Evolutionary conservation across 2,888 invertebrate genomes (phyloP), one percentile per base, ranked within the genome.

Genomic region (Desoria tigrina): DNA sequence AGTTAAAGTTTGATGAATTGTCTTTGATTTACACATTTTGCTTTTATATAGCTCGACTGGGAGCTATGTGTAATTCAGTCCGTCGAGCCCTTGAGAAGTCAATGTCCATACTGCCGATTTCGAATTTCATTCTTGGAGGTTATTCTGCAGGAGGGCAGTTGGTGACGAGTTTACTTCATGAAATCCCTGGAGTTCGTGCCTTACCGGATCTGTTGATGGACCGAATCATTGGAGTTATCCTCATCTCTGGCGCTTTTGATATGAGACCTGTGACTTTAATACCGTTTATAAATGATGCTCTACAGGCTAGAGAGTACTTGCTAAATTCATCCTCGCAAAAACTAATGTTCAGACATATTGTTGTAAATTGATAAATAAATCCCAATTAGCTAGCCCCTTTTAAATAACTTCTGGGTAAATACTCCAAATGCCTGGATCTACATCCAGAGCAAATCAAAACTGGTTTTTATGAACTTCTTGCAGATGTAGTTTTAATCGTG

Each of bases 81-180:
- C 9, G 23, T 16, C 18, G 21, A 24, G 39, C 23, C 11, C 23
- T 57, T 23, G 18, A 16, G 6, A 42, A 39, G 3, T 32, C 57
- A 18, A 57, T 57, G 57, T 4, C 11, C 37, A 14, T 57, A n/a
- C 42, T 57, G 21, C 42, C 57, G 23, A 42, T 23, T 23, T 57
- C 57, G 3, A 57, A 18, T 23, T 57, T 57, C 18, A 14, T 57
- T 21, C 4, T 57, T 42, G 57, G 42, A 21, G 57, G 42, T 42
- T 24, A 57, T 18, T 57, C 57, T 18, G 57, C 57, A 3, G 57
- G 57, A 21, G 57, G 23, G 4, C 57, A 57, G 24, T 21, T 57
- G 14, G 7, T 57, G 6, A 6, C 32, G 7, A 42, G 23, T 57
- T 18, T 57, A 6, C 23, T 57, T 39, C 42, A 57, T 26, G 23